Evolutionary conservation across 2,888 invertebrate species (phyloP).

Genomic region (Thymelicus sylvestris): DNA sequence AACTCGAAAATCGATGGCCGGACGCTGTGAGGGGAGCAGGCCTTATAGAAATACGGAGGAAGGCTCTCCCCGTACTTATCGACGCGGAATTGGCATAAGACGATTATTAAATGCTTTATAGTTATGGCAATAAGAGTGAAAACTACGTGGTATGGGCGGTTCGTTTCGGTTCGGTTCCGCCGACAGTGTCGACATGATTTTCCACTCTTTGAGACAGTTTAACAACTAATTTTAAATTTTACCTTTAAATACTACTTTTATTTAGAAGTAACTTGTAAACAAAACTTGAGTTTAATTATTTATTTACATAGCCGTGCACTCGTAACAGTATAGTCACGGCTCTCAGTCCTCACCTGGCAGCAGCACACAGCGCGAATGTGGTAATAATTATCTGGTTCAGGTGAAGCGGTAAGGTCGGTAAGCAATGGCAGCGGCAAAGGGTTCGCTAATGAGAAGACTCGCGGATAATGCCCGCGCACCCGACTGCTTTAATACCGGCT

Average conservation of each 20-base stretch:
- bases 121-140: no score
- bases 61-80: neutral
- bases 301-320: neutral
- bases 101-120: no score
- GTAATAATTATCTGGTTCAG: constrained; percentile 27
- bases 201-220: no score
- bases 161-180: no score
- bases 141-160: no score
- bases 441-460: constrained; percentile 34
- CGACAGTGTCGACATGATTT: no score
- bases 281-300: neutral
- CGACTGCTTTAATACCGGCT: constrained; percentile 26
- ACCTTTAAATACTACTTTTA: no score
- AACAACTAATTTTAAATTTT: no score
- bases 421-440: constrained; percentile 13
- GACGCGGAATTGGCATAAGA: no score
- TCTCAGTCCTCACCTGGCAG: neutral
- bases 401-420: neutral
- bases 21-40: constrained; percentile 20
- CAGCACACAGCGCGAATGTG: constrained; percentile 11
- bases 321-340: neutral
- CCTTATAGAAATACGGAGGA: constrained; percentile 29
- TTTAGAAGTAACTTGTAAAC: no score
- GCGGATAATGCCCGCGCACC: constrained; percentile 27
- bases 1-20: constrained; percentile 35